These are phyloP conservation scores for Benthosema pterotum DNA, from an alignment of 2,797 vertebrate genomes.

Conservation along the genomic window DNA sequence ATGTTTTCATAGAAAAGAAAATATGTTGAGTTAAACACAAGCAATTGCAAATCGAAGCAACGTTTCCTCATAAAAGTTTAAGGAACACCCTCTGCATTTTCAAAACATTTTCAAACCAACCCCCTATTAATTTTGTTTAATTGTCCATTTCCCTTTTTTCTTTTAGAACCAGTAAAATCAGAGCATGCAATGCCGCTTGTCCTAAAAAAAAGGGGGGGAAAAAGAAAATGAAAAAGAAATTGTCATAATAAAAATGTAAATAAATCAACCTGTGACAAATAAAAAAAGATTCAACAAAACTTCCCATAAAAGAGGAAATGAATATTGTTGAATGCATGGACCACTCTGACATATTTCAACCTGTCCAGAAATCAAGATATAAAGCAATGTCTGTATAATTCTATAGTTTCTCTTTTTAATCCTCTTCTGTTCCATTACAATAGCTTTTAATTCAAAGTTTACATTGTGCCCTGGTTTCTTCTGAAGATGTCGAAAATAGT, in stretches of 20 bases:
- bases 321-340: constrained; percentile 65
- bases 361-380: constrained; percentile 73
- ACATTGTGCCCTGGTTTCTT: constrained; percentile 93
- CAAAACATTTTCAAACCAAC: constrained; percentile 64
- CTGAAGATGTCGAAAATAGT: constrained; percentile 99
- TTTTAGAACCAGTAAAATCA: constrained; percentile 90
- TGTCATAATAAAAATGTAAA: constrained; percentile 74
- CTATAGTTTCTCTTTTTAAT: constrained; percentile 72
- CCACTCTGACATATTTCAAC: constrained; percentile 70
- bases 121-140: constrained; percentile 76
- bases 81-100: constrained; percentile 79
- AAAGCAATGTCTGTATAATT: constrained; percentile 76
- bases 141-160: constrained; percentile 74
- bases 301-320: constrained; percentile 61
- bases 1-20: constrained; percentile 92
- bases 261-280: constrained; percentile 64
- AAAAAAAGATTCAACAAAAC: constrained; percentile 65
- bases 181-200: constrained; percentile 92
- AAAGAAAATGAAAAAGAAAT: constrained; percentile 68
- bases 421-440: constrained; percentile 81
- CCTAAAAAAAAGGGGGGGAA: constrained; percentile 51
- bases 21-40: constrained; percentile 95
- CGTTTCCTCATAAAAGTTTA: constrained; percentile 81
- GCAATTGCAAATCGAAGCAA: constrained; percentile 98
- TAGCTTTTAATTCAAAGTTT: constrained; percentile 85